These are phyloP conservation scores for Rynchops niger DNA, from an alignment of 2,113 vertebrate genomes.

Conservation along the genomic window DNA sequence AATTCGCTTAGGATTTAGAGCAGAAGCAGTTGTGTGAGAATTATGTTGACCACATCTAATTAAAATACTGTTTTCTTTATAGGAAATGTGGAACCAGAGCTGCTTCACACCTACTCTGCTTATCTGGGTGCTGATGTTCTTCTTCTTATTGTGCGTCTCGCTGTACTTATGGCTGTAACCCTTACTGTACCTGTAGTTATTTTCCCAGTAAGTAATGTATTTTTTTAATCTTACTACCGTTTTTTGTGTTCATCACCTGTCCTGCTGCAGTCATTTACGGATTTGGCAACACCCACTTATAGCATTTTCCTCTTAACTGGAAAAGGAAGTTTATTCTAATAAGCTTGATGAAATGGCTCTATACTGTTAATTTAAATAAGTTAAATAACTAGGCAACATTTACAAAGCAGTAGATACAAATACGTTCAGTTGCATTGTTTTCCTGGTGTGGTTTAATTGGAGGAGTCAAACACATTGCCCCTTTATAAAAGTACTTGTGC, in stretches of 20 bases:
- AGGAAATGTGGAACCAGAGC: conserved; percentile 87
- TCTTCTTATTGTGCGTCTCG: conserved; percentile 91
- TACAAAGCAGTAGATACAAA: background rate
- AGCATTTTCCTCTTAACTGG: background rate
- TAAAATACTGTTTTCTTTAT: background rate
- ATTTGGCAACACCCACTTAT: background rate
- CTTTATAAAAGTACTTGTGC: background rate
- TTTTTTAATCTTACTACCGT: background rate
- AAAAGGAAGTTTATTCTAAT: background rate
- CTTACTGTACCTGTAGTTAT: conserved; percentile 96
- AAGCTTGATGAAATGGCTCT: background rate
- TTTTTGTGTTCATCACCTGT: background rate
- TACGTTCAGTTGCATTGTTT: background rate
- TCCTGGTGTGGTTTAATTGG: background rate
- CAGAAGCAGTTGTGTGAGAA: background rate
- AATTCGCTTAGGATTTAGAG: background rate
- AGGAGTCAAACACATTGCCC: background rate
- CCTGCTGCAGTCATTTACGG: background rate
- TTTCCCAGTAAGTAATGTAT: conserved; percentile 87
- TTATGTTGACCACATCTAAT: background rate
- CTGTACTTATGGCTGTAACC: conserved; percentile 92
- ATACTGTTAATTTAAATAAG: background rate
- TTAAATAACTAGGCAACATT: background rate
- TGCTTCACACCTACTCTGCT: conserved; percentile 93
- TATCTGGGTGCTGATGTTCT: conserved; percentile 81